These are phyloP conservation scores for Corythaeola cristata DNA, from an alignment of 2,113 vertebrate species.

Conservation along the genomic window DNA sequence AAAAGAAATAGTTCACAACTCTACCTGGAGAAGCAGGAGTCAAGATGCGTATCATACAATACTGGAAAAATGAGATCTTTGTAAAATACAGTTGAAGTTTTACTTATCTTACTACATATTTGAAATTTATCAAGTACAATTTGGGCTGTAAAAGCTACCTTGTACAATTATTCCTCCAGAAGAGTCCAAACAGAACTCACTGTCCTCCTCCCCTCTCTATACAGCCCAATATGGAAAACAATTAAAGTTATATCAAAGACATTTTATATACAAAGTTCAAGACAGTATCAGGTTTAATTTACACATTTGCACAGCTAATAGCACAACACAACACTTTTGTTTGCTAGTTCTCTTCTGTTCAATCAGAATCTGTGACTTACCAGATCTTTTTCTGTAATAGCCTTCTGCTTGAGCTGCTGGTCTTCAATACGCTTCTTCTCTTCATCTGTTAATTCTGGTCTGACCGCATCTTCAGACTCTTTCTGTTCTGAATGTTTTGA, in stretches of 20 bases:
- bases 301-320: neutral
- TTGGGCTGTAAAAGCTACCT: neutral
- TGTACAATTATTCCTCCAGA: neutral
- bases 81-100: neutral
- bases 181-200: neutral
- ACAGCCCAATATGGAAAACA: neutral
- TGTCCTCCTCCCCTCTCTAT: neutral
- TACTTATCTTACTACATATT: neutral
- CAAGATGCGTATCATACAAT: neutral
- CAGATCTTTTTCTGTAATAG: conserved; percentile 89
- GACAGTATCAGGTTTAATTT: neutral
- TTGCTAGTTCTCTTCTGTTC: neutral
- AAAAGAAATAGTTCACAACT: neutral
- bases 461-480: neutral
- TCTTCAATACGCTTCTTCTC: conserved; percentile 71
- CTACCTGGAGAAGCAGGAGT: neutral
- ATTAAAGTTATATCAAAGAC: neutral
- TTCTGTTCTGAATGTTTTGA: conserved; percentile 28
- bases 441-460: conserved; percentile 24
- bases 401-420: conserved; percentile 85
- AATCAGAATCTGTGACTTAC: conserved; percentile 67
- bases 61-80: neutral
- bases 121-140: neutral
- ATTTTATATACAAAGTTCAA: neutral
- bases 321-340: neutral